These are phyloP conservation scores for Eleutherodactylus coqui DNA, from an alignment of 2,797 vertebrate genomes.

Conservation along the genomic window DNA sequence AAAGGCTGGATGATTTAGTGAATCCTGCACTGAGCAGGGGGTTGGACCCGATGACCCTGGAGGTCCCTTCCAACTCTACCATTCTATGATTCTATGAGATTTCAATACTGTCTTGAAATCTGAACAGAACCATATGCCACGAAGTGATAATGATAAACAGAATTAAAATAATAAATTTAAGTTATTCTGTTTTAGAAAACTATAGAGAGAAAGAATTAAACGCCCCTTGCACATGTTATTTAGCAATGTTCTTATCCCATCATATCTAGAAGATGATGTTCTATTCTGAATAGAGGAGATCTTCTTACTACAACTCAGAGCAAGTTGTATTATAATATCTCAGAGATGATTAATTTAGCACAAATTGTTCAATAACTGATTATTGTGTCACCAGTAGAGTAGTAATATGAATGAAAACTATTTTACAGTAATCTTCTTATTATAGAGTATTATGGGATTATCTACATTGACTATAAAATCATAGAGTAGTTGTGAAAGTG, in stretches of 20 bases:
- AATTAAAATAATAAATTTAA: no score
- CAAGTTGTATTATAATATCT: not conserved
- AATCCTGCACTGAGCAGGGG: no score
- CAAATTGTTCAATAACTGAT: constrained; percentile 4
- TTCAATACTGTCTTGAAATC: no score
- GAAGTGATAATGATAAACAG: no score
- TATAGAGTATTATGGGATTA: constrained; percentile 12
- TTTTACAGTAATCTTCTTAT: constrained; percentile 19
- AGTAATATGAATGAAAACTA: constrained; percentile 12
- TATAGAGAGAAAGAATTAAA: no score
- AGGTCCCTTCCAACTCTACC: no score
- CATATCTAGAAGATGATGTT: not conserved
- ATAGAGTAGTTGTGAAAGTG: constrained; percentile 19
- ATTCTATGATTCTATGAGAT: no score
- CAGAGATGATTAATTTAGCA: not conserved
- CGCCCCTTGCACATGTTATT: no score
- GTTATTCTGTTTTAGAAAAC: no score
- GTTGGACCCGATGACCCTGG: no score
- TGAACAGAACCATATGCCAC: no score
- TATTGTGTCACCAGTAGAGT: not conserved
- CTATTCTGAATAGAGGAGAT: not conserved
- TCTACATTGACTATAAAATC: not conserved
- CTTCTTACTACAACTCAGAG: not conserved
- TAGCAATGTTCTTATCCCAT: not conserved
- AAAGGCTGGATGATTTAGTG: no score